These are phyloP conservation scores for Drosophila hydei DNA, from an alignment of 1,140 invertebrate species.

Conservation along the genomic window DNA sequence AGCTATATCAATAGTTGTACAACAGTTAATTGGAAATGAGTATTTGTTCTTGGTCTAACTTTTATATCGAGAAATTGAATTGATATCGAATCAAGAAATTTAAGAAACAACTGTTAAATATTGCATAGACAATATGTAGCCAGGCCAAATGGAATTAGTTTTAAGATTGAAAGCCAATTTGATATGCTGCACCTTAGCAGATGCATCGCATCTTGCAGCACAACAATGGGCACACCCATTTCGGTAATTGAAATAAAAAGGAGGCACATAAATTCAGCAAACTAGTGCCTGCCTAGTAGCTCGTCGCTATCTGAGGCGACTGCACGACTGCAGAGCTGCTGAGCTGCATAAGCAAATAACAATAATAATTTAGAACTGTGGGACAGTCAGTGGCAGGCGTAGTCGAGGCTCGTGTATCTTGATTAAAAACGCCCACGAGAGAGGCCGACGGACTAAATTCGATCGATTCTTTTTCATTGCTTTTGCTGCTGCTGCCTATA, in stretches of 20 bases:
- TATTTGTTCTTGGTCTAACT: no score
- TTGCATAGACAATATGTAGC: background rate
- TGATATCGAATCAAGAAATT: no score
- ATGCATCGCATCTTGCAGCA: slow-evolving; percentile 3
- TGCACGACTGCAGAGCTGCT: slow-evolving; percentile 6
- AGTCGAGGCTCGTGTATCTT: slow-evolving; percentile 56
- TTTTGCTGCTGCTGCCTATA: slow-evolving; percentile 31
- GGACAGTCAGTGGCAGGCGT: slow-evolving; percentile 13
- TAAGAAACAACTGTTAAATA: no score
- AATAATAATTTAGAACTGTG: slow-evolving; percentile 45
- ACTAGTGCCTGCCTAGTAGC: background rate
- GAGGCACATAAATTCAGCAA: slow-evolving; percentile 27
- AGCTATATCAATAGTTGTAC: background rate
- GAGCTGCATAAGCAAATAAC: slow-evolving; percentile 51
- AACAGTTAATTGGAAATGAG: background rate
- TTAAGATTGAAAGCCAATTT: background rate
- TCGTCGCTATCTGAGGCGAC: slow-evolving; percentile 11
- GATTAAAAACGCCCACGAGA: slow-evolving; percentile 64
- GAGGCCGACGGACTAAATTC: slow-evolving; percentile 24
- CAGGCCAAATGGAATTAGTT: background rate
- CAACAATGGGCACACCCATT: slow-evolving; percentile 44
- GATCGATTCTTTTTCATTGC: slow-evolving; percentile 31
- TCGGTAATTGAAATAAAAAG: slow-evolving; percentile 51
- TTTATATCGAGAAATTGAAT: no score
- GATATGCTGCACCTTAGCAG: background rate